Base-by-base conservation (phyloP, 2,888 invertebrate genomes). In the Hybos culiciformis region DNA sequence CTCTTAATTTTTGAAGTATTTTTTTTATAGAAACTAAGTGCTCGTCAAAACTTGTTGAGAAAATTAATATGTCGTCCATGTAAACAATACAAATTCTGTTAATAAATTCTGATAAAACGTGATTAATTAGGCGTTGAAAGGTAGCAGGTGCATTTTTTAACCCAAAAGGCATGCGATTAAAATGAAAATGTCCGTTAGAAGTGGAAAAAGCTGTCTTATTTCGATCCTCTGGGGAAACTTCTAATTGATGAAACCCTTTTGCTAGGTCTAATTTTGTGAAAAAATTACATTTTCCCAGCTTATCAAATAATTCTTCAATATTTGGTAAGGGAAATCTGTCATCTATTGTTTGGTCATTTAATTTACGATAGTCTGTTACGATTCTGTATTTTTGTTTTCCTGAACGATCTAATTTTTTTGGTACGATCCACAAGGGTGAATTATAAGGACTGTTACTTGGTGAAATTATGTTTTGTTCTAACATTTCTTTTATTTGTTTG, bases 211-310 rank as follows among this genome's bases (percentile, higher is more conserved):
- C 33, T 15, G 34, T 45, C 24, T 42, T 34, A 6, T 4, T n/a
- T 21, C 24, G 21, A 20, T 34, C 23, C 32, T 37, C 37, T 14
- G 40, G 19, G 4, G 15, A 12, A 4, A 41, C 38, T 24, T 37
- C 32, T 17, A 46, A 48, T 39, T 47, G 46, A 26, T 48, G 47
- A 33, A 49, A 49, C 12, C 43, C 47, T 32, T 50, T 41, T 3
- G 42, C 45, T n/a, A 48, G 42, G n/a, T 48, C 48, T 15, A 48
- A 18, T 8, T 46, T 46, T 17, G 45, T 26, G 31, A 48, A 48
- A 34, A 47, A 48, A n/a, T 39, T 31, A 17, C 43, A 45, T 5
- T 42, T 32, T 3, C 46, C 46, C 34, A 51, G 24, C 23, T 38
- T 15, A 9, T 48, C 51, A n/a, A 50, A 39, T 18, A 48, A 45